Evolutionary conservation across 2,888 invertebrate species (phyloP).

Genomic region (Cephus pulcher): DNA sequence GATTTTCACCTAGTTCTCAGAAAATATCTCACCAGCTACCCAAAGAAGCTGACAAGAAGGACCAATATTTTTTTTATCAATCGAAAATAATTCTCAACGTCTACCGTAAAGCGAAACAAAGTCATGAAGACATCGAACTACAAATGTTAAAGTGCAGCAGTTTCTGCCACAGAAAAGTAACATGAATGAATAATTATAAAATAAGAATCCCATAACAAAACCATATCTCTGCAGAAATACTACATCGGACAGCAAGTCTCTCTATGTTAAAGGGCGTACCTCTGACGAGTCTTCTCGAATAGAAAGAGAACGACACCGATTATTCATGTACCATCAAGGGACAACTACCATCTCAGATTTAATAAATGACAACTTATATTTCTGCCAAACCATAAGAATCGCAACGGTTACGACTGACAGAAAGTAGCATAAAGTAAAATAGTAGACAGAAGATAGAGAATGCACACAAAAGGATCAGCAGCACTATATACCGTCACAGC

Average conservation of each 20-base stretch:
- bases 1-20: conserved; percentile 36
- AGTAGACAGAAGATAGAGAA: not conserved
- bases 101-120: not conserved
- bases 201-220: not conserved
- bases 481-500: conserved; percentile 3
- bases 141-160: not conserved
- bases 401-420: not conserved
- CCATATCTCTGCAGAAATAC: not conserved
- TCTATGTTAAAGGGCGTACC: not conserved
- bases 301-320: not conserved
- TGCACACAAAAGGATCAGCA: not conserved
- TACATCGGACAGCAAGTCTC: not conserved
- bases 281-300: not conserved
- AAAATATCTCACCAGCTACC: not conserved
- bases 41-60: not conserved
- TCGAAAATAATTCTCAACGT: not conserved
- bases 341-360: not conserved
- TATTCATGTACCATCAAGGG: not conserved
- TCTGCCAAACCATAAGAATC: not conserved
- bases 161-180: not conserved
- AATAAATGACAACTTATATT: not conserved
- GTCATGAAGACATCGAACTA: not conserved
- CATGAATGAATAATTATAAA: not conserved
- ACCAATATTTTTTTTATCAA: not conserved
- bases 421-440: not conserved